Evolutionary conservation across 2,797 vertebrate genomes (phyloP).

Genomic region (Pipistrellus nathusii): DNA sequence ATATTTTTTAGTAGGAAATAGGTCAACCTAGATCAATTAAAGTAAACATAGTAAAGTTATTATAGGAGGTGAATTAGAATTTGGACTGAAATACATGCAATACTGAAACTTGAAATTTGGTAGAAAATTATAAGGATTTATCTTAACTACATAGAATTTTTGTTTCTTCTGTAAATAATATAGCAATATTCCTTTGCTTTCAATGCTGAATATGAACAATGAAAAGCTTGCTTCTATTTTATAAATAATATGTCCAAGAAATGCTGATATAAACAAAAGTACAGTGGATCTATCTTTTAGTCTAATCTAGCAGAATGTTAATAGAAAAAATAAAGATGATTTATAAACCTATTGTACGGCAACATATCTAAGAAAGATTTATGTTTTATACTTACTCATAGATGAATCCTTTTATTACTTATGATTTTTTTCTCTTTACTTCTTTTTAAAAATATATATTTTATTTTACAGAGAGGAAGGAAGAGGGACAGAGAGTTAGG

Average conservation of each 20-base stretch:
- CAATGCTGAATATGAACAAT: constrained; percentile 39
- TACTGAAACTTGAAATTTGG: not conserved
- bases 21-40: not conserved
- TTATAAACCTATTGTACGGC: constrained; percentile 31
- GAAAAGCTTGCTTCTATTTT: constrained; percentile 44
- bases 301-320: constrained; percentile 45
- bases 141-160: not conserved
- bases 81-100: not conserved
- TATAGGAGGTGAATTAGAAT: not conserved
- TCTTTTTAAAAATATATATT: no score
- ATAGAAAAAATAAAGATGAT: constrained; percentile 43
- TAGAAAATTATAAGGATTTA: constrained; percentile 16
- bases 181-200: not conserved
- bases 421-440: constrained; percentile 44
- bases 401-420: not conserved
- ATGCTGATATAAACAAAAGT: constrained; percentile 16
- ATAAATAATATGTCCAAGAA: not conserved
- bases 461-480: no score
- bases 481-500: no score
- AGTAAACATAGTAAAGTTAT: not conserved
- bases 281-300: not conserved
- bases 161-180: not conserved
- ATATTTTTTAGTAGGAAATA: not conserved
- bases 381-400: constrained; percentile 31
- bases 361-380: constrained; percentile 44